Conservation (phyloP, 1,140 invertebrate genomes). For the Zaprionus camerounensis region DNA sequence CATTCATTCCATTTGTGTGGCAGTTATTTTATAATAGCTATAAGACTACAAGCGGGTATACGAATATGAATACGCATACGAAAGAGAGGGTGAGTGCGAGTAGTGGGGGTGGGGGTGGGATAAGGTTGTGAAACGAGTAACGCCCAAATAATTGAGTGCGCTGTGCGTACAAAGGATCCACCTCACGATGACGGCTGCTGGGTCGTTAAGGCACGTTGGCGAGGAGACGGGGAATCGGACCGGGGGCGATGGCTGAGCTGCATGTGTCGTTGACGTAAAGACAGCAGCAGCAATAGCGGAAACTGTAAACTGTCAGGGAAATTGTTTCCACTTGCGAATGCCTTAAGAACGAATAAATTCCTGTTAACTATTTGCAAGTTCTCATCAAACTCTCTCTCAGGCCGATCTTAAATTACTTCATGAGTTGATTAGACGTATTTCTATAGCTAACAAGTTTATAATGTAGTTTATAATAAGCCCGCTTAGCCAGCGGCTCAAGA, state of each 20-base stretch:
- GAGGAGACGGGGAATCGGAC: slow-evolving; percentile 23
- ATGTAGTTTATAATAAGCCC: slow-evolving; percentile 42
- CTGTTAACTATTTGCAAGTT: neutral
- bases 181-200: slow-evolving; percentile 25
- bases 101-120: neutral
- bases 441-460: neutral
- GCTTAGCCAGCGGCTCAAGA: slow-evolving; percentile 28
- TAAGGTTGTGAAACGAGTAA: slow-evolving; percentile 62
- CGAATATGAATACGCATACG: slow-evolving; percentile 42
- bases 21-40: slow-evolving; percentile 51
- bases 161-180: slow-evolving; percentile 67
- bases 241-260: slow-evolving; percentile 45
- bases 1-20: slow-evolving; percentile 29
- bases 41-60: slow-evolving; percentile 8
- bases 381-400: no score
- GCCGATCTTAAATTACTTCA: neutral
- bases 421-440: neutral
- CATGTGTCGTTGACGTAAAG: slow-evolving; percentile 66
- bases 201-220: slow-evolving; percentile 12
- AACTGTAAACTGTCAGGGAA: neutral
- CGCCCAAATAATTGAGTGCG: slow-evolving; percentile 76
- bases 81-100: slow-evolving; percentile 15
- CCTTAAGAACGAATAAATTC: neutral
- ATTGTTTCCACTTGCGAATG: neutral
- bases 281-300: slow-evolving; percentile 13